These are phyloP conservation scores for Vultur gryphus DNA, from an alignment of 2,797 vertebrate species.

Conservation along the genomic window DNA sequence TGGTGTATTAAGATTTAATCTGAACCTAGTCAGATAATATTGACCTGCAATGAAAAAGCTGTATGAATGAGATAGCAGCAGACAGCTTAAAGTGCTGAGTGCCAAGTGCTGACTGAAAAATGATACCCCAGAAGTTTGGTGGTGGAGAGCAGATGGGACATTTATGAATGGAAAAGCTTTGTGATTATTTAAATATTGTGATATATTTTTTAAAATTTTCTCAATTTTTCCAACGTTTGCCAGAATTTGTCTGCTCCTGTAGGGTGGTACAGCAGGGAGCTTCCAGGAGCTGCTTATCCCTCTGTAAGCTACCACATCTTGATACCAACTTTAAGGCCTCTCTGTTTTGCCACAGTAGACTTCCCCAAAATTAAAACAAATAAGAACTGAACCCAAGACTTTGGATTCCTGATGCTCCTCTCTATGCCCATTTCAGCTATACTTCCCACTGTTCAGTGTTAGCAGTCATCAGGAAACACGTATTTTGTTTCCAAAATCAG, in stretches of 20 bases:
- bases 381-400: neutral
- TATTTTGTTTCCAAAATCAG: constrained; percentile 15
- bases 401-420: neutral
- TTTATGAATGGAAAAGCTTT: constrained; percentile 30
- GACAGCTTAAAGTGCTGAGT: constrained; percentile 38
- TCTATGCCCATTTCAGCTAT: neutral
- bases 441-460: neutral
- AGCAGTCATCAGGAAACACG: neutral
- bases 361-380: neutral
- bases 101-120: constrained; percentile 52
- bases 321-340: neutral
- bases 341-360: neutral
- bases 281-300: neutral
- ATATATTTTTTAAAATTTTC: neutral
- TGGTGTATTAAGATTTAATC: constrained; percentile 54
- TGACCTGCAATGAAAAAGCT: constrained; percentile 54
- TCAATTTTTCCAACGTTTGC: neutral
- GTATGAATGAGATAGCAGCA: constrained; percentile 45
- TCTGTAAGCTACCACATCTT: neutral
- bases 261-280: neutral
- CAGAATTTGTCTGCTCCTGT: neutral
- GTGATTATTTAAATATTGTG: constrained; percentile 15
- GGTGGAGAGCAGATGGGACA: constrained; percentile 11
- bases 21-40: constrained; percentile 51
- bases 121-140: constrained; percentile 39